Base-by-base conservation (phyloP, 2,888 invertebrate species). In the Syrphus vitripennis region DNA sequence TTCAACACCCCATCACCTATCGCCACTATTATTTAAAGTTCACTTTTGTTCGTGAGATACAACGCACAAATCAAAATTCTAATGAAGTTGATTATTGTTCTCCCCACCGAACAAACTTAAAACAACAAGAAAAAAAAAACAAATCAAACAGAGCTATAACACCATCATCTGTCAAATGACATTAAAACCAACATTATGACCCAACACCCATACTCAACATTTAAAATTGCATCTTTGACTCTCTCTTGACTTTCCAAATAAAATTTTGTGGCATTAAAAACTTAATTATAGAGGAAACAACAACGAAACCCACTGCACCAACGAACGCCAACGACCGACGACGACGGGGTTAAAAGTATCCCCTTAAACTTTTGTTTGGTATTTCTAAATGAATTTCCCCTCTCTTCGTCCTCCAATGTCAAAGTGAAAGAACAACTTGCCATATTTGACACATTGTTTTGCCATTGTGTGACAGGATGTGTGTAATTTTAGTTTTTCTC, bases 361-460 rank as follows among this genome's bases (percentile, higher is more conserved):
- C 31, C 21, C 74, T 10, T 34, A 14, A 45, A 37, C 12, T 31
- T 57, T 37, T 16, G 6, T 63, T 26, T 65, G 63, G 37, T 24
- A 57, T 48, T 71, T 29, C 57, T 26, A 57, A 55, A 79, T 45
- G 42, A 53, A 79, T 59, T 72, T 69, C 29, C 31, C 19, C 65
- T 10, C n/a, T n/a, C n/a, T n/a, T n/a, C n/a, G n/a, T 21, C 6
- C 21, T 26, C 34, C 34, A 50, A 34, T 34, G 34, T 74, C 67
- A 55, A 61, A 24, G 31, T 50, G 12, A 40, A 67, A 67, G 55
- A 50, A 74, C 65, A 80, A 59, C 70, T 29, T 67, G 37, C 9
- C 59, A 72, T 48, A 50, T 79, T 72, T 65, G 65, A 79, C 57
- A 80, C 67, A 74, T 74, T 74, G 80, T 74, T 67, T 74, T 59